Conservation (phyloP, 2,888 invertebrate genomes). For the Meteorus colon region DNA sequence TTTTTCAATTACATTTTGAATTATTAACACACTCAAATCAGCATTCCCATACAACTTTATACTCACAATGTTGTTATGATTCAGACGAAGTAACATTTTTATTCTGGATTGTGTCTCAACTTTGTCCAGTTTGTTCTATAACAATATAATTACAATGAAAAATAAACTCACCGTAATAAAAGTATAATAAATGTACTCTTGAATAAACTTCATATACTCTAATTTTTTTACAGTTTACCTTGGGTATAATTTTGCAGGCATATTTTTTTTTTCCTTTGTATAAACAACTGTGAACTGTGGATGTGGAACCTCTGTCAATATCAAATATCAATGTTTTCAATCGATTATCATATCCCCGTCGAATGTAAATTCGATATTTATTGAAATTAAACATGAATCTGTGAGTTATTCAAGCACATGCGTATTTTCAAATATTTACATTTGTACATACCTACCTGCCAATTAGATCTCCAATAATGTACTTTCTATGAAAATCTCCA, state of each 20-base stretch:
- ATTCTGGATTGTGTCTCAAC: slow-evolving; percentile 63
- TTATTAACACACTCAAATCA: too few species aligned
- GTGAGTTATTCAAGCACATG: too few species aligned
- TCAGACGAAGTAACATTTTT: slow-evolving; percentile 61
- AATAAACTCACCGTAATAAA: neutral
- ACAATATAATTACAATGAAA: slow-evolving; percentile 25
- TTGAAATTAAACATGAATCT: too few species aligned
- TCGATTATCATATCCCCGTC: neutral
- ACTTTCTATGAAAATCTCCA: slow-evolving; percentile 59
- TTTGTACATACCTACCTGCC: slow-evolving; percentile 59
- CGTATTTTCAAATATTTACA: neutral
- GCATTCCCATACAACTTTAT: neutral
- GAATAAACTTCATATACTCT: neutral
- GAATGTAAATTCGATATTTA: neutral
- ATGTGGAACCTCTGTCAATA: slow-evolving; percentile 65
- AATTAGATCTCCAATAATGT: slow-evolving; percentile 62
- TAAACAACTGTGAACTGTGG: slow-evolving; percentile 68
- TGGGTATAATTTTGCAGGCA: slow-evolving; percentile 70
- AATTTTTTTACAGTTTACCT: slow-evolving; percentile 58
- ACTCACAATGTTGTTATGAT: slow-evolving; percentile 69
- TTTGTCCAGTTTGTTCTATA: slow-evolving; percentile 62
- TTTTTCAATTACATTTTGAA: too few species aligned
- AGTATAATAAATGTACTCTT: neutral
- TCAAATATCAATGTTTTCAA: slow-evolving; percentile 32
- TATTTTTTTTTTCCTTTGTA: slow-evolving; percentile 66